phyloP scores from a whole-genome alignment of 2,888 invertebrate genomes.

The Chromoteleia sp. region DNA sequence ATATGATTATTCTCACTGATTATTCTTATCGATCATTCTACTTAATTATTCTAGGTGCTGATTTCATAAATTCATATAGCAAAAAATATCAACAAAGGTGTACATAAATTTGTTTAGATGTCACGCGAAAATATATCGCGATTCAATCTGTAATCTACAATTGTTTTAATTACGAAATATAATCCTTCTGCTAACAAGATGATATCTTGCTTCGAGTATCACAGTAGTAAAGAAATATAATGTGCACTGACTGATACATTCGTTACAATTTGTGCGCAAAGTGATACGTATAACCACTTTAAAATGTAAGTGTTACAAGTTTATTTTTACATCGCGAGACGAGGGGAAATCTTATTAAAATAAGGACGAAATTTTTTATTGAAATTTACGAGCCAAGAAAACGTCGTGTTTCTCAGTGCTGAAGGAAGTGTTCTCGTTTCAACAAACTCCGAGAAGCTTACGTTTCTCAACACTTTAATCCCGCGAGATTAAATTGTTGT shows the following conservation, averaged over 20 bases:
- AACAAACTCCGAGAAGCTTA: slow-evolving; percentile 19
- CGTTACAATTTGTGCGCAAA: slow-evolving; percentile 44
- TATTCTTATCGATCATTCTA: too few relatives aligned
- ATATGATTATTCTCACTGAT: too few relatives aligned
- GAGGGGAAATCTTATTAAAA: slow-evolving; percentile 47
- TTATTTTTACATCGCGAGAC: slow-evolving; percentile 23
- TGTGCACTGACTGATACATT: slow-evolving; percentile 42
- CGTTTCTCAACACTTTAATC: slow-evolving; percentile 29
- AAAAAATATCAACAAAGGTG: neutral
- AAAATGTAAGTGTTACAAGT: slow-evolving; percentile 44
- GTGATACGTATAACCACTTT: slow-evolving; percentile 40
- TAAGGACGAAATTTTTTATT: slow-evolving; percentile 35
- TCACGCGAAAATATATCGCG: neutral
- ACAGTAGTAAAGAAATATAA: slow-evolving; percentile 5
- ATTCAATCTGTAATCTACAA: slow-evolving; percentile 6
- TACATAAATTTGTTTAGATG: slow-evolving; percentile 16
- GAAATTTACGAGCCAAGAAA: slow-evolving; percentile 37
- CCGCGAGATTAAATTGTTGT: slow-evolving; percentile 39
- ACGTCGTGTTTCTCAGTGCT: slow-evolving; percentile 9
- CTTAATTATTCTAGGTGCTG: neutral
- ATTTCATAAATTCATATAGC: slow-evolving; percentile 4
- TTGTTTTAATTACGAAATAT: slow-evolving; percentile 20
- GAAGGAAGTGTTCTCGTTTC: slow-evolving; percentile 13
- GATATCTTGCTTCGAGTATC: slow-evolving; percentile 21
- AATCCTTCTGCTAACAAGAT: slow-evolving; percentile 14